Evolutionary conservation across 2,113 vertebrate species (phyloP), one percentile per base, ranked within the genome.

Genomic region (Callipepla californica): DNA sequence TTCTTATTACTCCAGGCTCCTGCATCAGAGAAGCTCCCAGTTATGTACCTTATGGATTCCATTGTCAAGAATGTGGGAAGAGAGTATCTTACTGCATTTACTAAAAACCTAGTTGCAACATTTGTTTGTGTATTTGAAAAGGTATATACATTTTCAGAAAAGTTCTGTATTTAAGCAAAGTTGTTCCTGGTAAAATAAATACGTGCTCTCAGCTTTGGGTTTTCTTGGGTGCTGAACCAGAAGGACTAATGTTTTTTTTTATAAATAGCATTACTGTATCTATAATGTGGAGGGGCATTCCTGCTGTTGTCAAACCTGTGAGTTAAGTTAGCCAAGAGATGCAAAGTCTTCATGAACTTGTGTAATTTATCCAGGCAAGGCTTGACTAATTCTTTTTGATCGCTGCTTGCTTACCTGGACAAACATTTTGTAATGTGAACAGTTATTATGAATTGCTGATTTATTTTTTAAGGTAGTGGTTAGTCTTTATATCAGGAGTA

Each of bases 21-120:
- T 95, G 59, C 98, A 93, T 96, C 97, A 95, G 99, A 99, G 99
- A 99, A 99, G 98, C 99, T 99, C 85, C 99, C 99, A 32, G 98
- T 99, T 98, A 99, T 99, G 98, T 99, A 99, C 98, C 99, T 99
- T 98, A 99, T 99, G 99, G 99, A 99, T 98, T 99, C 99, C 98
- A 99, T 99, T 98, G 99, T 99, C 98, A 99, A 99, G 99, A 99
- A 99, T 95, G 99, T 99, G 97, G 99, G 99, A 98, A 98, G 99
- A 98, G 98, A 99, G 72, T 99, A 99, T 99, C 98, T 99, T 97
- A 98, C 98, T 98, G 99, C 99, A 97, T 99, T 99, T 99, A 98
- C 99, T 98, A 99, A 99, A 99, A 99, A 99, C 98, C 98, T 99
- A 98, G 98, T 99, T 98, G 97, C 99, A 98, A 99, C 99, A 98